These are phyloP conservation scores for Onychostruthus taczanowskii DNA, from an alignment of 2,113 vertebrate genomes.

Conservation along the genomic window DNA sequence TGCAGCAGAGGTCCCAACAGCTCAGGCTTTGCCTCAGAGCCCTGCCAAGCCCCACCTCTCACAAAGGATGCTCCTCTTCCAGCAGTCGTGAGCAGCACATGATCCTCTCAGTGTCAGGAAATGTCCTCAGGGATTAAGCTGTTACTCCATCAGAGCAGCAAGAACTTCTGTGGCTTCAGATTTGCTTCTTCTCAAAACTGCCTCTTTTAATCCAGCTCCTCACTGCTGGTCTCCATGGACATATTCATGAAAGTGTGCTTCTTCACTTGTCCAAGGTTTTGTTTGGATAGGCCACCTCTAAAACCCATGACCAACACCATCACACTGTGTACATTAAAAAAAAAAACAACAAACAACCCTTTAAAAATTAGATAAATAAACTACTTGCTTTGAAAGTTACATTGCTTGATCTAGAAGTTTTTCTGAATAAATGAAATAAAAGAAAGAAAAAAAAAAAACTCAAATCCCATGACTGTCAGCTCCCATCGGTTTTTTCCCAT, in stretches of 20 bases:
- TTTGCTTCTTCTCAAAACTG: not conserved
- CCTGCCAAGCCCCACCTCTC: not conserved
- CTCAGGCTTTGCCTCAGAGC: not conserved
- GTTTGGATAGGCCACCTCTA: not conserved
- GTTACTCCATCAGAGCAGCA: not conserved
- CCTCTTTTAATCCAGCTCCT: not conserved
- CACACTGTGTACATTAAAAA: not conserved
- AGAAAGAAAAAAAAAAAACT: not conserved
- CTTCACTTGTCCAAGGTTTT: not conserved
- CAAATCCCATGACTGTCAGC: not conserved
- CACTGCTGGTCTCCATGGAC: not conserved
- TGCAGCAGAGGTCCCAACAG: not conserved
- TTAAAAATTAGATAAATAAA: not conserved
- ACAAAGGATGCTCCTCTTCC: not conserved
- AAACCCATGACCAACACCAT: not conserved
- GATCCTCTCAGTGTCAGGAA: not conserved
- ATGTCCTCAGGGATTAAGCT: not conserved
- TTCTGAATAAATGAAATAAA: not conserved
- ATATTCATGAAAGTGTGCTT: not conserved
- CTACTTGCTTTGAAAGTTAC: not conserved
- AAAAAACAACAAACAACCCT: not conserved
- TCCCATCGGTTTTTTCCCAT: not conserved
- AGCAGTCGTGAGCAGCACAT: not conserved
- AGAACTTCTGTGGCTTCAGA: not conserved
- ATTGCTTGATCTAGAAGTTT: not conserved